Base-by-base conservation (phyloP, 2,113 vertebrate genomes). In the Xiphophorus hellerii region DNA sequence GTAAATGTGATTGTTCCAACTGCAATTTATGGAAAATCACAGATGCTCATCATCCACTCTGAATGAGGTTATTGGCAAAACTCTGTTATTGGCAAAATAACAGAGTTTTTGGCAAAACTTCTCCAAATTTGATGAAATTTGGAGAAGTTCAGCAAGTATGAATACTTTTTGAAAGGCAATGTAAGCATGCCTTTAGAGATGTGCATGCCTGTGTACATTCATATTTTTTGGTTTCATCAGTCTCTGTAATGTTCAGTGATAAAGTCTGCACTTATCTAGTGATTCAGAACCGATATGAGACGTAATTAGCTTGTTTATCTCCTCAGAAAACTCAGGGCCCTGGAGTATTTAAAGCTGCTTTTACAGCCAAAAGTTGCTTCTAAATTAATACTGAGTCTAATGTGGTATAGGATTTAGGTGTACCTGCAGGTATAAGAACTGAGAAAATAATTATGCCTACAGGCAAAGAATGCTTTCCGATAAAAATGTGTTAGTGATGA, bases 271-370 rank as follows among this genome's bases (percentile, higher is more conserved):
- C 27, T 71, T 35, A 62, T 67, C 65, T 31, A 2, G 30, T 51
- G 64, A 84, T 71, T 80, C 66, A 33, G 66, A 71, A 78, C 62
- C 71, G 76, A 76, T 75, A 72, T 61, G 30, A 73, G 80, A 69
- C 69, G 62, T 79, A 81, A 79, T 84, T 86, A 74, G 73, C 39
- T 80, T 37, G 68, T 31, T 87, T 85, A 63, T 78, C 76, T 85
- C 60, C 12, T 33, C 44, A 58, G 66, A 78, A 66, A 69, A 58
- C 62, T 66, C 17, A 29, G 60, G 0, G 31, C 31, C 39, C 17
- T 63, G 51, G 42, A 73, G 66, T 28, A 10, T 78, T 82, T 67
- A 63, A 67, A 0, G 61, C 48, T n/a, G 1, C 17, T 0, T 69
- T 64, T 42, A 22, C 12, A 74, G 71, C 71, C 54, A 73, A 67